These are phyloP conservation scores for Verasper variegatus DNA, from an alignment of 2,113 vertebrate genomes.

Conservation along the genomic window DNA sequence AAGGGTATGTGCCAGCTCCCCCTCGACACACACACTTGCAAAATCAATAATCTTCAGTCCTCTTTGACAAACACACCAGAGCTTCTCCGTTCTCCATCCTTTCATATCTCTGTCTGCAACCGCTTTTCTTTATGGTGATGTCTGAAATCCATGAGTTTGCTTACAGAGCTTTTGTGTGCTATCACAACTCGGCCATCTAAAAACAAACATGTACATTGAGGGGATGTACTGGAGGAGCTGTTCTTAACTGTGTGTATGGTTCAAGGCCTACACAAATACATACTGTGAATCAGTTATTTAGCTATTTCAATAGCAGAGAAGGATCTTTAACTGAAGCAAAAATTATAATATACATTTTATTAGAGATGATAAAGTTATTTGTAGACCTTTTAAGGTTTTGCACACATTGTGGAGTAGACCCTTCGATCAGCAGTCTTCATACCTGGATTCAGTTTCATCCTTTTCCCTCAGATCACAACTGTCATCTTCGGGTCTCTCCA, in stretches of 20 bases:
- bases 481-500: too few relatives aligned
- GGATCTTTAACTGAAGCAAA: too few relatives aligned
- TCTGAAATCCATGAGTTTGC: slow-evolving; percentile 23
- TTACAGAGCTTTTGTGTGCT: slow-evolving; percentile 5
- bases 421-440: too few relatives aligned
- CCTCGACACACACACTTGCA: slow-evolving; percentile 55
- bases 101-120: slow-evolving; percentile 46
- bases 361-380: too few relatives aligned
- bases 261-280: neutral
- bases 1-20: slow-evolving; percentile 30
- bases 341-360: too few relatives aligned
- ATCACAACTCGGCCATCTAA: slow-evolving; percentile 24
- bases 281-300: too few relatives aligned
- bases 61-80: slow-evolving; percentile 66
- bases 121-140: neutral
- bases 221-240: neutral
- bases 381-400: too few relatives aligned
- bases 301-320: too few relatives aligned
- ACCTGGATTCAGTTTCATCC: too few relatives aligned
- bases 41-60: slow-evolving; percentile 76
- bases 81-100: slow-evolving; percentile 59
- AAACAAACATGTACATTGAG: slow-evolving; percentile 22
- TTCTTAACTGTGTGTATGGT: neutral
- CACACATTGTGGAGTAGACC: too few relatives aligned
- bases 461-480: too few relatives aligned